Evolutionary conservation across 2,888 invertebrate species (phyloP), one percentile per base, ranked within the genome.

Genomic region (Torymus tubicola): DNA sequence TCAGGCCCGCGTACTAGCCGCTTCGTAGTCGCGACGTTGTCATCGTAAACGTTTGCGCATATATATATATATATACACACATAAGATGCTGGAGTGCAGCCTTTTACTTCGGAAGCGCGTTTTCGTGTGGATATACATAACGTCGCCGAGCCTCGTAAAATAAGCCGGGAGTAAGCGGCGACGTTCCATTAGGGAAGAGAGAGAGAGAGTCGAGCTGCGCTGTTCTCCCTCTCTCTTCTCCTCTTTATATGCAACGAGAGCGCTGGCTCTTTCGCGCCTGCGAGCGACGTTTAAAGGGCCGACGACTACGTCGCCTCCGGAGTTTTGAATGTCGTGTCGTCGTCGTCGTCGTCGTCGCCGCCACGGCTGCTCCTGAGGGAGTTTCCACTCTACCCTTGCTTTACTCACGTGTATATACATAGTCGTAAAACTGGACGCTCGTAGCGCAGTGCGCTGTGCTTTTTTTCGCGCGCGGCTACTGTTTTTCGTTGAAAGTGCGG

Each of bases 181-280:
- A 24, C 61, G 71, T 78, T 71, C 78, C 81, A 78, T 81, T 78
- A 81, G 53, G 42, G 71, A 74, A 14, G 68, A 61, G 72, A 50
- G 50, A 2, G n/a, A 14, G 68, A 61, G 72, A 16, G 50, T 14
- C n/a, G 60, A 16, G 16, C 3, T 4, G 60, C 10, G 2, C 2
- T 18, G 18, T 21, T 11, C 57, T 11, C 14, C 65, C 67, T 67
- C 57, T 31, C 42, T 8, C 8, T 8, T 8, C 42, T 8, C 42
- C 42, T 42, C 78, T 81, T 81, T 81, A 81, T 81, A 81, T 81
- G 76, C 81, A 81, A 70, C 64, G 80, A 75, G 61, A 8, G 18
- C 24, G 74, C 21, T 60, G 18, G 50, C 73, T 52, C 72, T 58
- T 58, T 64, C 72, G 63, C 58, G 64, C 78, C 65, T 74, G 79